A percentile compares a stretch with the other conserved stretches of the same genome.
Conservation (phyloP, 2,888 invertebrate genomes). For the Conops quadrifasciatus region DNA sequence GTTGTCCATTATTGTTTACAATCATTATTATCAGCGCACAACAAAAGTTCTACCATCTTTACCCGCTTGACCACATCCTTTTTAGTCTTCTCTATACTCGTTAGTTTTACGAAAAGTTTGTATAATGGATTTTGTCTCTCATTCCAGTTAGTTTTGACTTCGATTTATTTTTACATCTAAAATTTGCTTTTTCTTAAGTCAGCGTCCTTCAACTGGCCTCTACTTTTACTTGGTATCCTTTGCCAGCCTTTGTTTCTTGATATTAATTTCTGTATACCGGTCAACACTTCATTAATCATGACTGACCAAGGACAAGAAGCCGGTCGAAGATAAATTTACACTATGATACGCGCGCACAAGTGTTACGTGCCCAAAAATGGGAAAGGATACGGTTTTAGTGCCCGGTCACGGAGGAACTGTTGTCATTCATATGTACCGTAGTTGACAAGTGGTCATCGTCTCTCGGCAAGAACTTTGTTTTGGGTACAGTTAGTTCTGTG, state of each 20-base stretch:
- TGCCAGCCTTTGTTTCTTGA: conserved; percentile 34
- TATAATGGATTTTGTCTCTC: conserved; percentile 45
- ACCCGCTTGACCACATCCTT: conserved; percentile 47
- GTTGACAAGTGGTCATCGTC: neutral
- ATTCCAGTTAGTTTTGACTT: conserved; percentile 43
- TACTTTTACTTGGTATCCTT: neutral
- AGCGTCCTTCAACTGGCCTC: no score
- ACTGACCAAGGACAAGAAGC: conserved; percentile 29
- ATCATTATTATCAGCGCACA: neutral
- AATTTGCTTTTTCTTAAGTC: neutral
- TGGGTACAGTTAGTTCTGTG: neutral
- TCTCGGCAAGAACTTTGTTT: no score
- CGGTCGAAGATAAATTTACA: conserved; percentile 1
- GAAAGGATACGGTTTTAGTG: neutral
- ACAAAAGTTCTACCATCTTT: neutral
- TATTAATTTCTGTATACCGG: conserved; percentile 56
- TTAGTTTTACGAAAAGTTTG: conserved; percentile 41
- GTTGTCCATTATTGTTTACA: neutral
- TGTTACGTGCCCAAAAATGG: neutral
- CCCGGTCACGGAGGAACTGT: neutral
- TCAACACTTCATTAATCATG: conserved; percentile 64
- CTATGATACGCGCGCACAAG: neutral
- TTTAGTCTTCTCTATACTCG: conserved; percentile 26
- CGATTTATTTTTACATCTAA: conserved; percentile 27
- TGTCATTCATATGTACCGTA: neutral